A percentile compares a stretch with the other conserved stretches of the same genome.
These are phyloP conservation scores for Caenorhabditis doughertyi DNA, from an alignment of 2,888 invertebrate species.

Conservation along the genomic window DNA sequence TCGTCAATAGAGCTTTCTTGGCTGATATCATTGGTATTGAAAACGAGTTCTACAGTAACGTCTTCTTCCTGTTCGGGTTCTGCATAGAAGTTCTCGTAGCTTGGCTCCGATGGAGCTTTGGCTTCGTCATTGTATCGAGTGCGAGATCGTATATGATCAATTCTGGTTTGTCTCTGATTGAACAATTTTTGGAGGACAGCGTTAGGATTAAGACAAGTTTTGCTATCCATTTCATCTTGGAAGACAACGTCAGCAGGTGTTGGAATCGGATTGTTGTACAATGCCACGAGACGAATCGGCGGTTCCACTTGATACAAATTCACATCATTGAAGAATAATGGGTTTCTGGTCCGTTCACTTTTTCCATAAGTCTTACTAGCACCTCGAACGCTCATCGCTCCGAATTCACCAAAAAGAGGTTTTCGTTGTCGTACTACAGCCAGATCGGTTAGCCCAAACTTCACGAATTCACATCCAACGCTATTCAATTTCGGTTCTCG, in stretches of 20 bases:
- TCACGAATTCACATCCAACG: conserved; percentile 59
- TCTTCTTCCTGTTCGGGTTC: conserved; percentile 66
- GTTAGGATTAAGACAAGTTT: conserved; percentile 11
- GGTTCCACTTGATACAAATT: conserved; percentile 50
- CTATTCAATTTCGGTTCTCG: conserved; percentile 68
- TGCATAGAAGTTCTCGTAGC: conserved; percentile 63
- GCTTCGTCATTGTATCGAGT: conserved; percentile 53
- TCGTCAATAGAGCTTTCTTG: conserved; percentile 39
- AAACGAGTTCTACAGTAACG: conserved; percentile 60
- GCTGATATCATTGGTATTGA: conserved; percentile 33
- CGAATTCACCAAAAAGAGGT: conserved; percentile 70
- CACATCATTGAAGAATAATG: conserved; percentile 19
- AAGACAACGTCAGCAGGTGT: conserved; percentile 13
- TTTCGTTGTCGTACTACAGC: conserved; percentile 45
- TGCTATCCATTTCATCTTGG: conserved; percentile 36
- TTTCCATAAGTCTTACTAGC: conserved; percentile 32
- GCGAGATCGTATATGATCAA: conserved; percentile 41
- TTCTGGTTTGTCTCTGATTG: conserved; percentile 7
- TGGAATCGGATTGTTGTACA: conserved; percentile 24
- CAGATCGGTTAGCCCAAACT: conserved; percentile 66
- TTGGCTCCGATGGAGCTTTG: conserved; percentile 62
- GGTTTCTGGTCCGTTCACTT: conserved; percentile 1
- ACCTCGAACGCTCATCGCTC: conserved; percentile 63
- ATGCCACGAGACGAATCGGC: conserved; percentile 17
- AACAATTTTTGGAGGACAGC: conserved; percentile 7